Evolutionary conservation across 2,113 vertebrate genomes (phyloP).

Genomic region (Megaleporinus macrocephalus): DNA sequence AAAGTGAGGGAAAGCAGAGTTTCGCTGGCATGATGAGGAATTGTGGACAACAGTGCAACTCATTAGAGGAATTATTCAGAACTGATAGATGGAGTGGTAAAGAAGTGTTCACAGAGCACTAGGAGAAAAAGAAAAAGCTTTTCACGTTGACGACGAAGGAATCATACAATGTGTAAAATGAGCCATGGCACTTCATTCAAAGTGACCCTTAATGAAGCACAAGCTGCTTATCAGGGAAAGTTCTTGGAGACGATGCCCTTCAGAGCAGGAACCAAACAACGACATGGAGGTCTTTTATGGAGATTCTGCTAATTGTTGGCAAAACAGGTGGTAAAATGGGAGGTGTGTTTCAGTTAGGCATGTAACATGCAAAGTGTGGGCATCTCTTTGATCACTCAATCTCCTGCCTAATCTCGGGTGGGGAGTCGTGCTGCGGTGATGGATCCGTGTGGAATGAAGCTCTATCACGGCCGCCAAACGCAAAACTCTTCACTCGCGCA

Average conservation of each 20-base stretch:
- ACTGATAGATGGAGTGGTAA: conserved; percentile 30
- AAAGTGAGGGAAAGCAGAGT: neutral
- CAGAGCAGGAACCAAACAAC: neutral
- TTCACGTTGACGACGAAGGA: neutral
- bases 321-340: conserved; percentile 1
- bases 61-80: conserved; percentile 4
- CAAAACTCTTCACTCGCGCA: conserved; percentile 26
- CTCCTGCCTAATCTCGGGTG: conserved; percentile 73
- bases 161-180: neutral
- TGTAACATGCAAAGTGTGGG: conserved; percentile 74
- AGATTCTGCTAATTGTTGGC: neutral
- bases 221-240: neutral
- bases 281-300: neutral
- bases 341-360: conserved; percentile 58
- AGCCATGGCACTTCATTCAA: neutral
- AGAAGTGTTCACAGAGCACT: neutral
- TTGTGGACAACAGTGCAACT: conserved; percentile 19
- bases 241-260: neutral
- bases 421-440: conserved; percentile 62
- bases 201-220: neutral
- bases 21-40: neutral
- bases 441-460: conserved; percentile 64
- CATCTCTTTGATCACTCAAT: conserved; percentile 76
- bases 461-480: conserved; percentile 58
- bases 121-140: neutral